phyloP scores from a whole-genome alignment of 2,888 invertebrate species.

The Tenthredo scrophulariae region DNA sequence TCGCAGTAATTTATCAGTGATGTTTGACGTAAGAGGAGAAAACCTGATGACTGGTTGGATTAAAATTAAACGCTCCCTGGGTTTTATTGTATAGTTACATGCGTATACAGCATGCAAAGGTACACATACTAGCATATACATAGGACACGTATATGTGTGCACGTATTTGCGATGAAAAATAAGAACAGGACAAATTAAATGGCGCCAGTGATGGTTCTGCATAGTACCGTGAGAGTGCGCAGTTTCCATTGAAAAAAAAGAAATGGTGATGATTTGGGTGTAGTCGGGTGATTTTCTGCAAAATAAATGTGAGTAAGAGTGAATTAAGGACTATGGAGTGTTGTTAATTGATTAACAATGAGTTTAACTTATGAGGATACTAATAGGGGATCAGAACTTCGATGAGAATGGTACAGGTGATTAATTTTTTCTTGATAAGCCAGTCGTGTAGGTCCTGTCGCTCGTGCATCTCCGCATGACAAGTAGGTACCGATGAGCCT shows the following conservation, averaged over 20 bases:
- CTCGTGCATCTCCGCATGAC: conserved; percentile 68
- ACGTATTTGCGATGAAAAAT: conserved; percentile 24
- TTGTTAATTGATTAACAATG: conserved; percentile 57
- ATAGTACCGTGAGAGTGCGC: conserved; percentile 66
- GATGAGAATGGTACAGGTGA: conserved; percentile 59
- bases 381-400: neutral
- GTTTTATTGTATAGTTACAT: conserved; percentile 25
- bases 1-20: conserved; percentile 25
- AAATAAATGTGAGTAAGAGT: conserved; percentile 73
- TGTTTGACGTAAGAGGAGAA: conserved; percentile 40
- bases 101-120: too few relatives aligned
- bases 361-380: conserved; percentile 41
- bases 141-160: neutral
- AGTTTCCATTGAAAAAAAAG: conserved; percentile 61
- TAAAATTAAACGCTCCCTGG: conserved; percentile 50
- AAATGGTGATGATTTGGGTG: conserved; percentile 77
- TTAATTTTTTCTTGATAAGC: conserved; percentile 59
- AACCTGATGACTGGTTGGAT: conserved; percentile 49
- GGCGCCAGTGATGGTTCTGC: conserved; percentile 55
- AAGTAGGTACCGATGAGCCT: conserved; percentile 60
- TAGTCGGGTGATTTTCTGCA: conserved; percentile 72
- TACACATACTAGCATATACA: neutral
- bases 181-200: conserved; percentile 49
- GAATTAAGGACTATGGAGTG: conserved; percentile 63
- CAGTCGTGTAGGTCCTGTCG: conserved; percentile 65